Conservation (phyloP, 1,140 invertebrate species). For the Saccostrea echinata region DNA sequence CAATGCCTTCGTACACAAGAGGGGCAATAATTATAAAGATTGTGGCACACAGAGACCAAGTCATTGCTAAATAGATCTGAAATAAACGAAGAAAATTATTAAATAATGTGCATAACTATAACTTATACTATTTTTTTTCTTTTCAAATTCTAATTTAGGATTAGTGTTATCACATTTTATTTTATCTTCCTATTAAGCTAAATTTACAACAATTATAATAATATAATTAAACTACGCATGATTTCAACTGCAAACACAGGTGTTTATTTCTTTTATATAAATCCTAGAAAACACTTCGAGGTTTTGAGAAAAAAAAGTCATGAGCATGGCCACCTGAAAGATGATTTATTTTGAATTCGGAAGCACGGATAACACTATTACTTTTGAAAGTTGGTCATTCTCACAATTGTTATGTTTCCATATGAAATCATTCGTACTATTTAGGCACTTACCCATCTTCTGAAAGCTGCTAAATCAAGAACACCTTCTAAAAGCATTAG, state of each 20-base stretch:
- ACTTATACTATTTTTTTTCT: neutral
- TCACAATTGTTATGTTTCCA: neutral
- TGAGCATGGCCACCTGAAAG: too few species aligned
- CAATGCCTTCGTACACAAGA: neutral
- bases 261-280: too few species aligned
- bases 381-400: neutral
- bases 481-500: conserved; percentile 6
- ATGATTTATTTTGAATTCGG: too few species aligned
- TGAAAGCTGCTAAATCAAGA: conserved; percentile 10
- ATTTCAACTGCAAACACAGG: too few species aligned
- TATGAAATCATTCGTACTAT: neutral
- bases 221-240: too few species aligned
- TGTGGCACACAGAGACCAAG: conserved; percentile 1
- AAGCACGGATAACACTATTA: neutral
- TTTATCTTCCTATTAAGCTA: too few species aligned
- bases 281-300: too few species aligned
- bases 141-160: too few species aligned
- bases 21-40: conserved; percentile 4
- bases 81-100: neutral
- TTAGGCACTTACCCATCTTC: conserved; percentile 23
- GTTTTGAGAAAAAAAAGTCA: too few species aligned
- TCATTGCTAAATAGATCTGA: conserved; percentile 12
- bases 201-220: too few species aligned
- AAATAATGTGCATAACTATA: neutral
- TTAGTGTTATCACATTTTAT: neutral